Percentiles rank a stretch among this genome's conserved stretches.
These are phyloP conservation scores for Caenorhabditis becei DNA, from an alignment of 2,888 invertebrate genomes.

Conservation along the genomic window DNA sequence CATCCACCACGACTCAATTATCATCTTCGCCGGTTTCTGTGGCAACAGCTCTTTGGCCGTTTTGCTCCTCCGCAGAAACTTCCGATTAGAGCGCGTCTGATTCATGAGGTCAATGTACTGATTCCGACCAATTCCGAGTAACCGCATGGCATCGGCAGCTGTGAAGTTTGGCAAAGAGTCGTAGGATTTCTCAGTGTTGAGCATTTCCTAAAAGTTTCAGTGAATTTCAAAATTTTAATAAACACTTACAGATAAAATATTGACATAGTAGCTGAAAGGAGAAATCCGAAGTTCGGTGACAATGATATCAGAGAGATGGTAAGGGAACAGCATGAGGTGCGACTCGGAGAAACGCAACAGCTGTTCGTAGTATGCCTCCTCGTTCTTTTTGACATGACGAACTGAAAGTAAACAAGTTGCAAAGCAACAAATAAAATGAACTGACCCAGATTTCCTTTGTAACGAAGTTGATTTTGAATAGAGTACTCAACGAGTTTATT, in stretches of 20 bases:
- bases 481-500: slow-evolving; percentile 89
- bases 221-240: slow-evolving; percentile 1
- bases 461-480: slow-evolving; percentile 92
- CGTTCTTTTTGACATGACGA: slow-evolving; percentile 89
- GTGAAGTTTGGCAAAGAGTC: slow-evolving; percentile 98
- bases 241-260: slow-evolving; percentile 87
- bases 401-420: too few relatives aligned
- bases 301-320: slow-evolving; percentile 94
- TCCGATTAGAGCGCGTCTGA: slow-evolving; percentile 85
- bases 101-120: slow-evolving; percentile 96
- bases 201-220: slow-evolving; percentile 85
- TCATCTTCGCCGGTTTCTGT: slow-evolving; percentile 87
- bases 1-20: slow-evolving; percentile 94
- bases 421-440: too few relatives aligned
- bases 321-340: slow-evolving; percentile 92
- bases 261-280: slow-evolving; percentile 94
- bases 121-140: slow-evolving; percentile 94
- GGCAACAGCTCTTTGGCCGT: slow-evolving; percentile 88
- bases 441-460: slow-evolving; percentile 90
- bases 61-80: slow-evolving; percentile 87
- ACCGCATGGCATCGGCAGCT: slow-evolving; percentile 93
- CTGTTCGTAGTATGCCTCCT: slow-evolving; percentile 93
- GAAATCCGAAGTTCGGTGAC: slow-evolving; percentile 94
- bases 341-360: slow-evolving; percentile 87
- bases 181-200: slow-evolving; percentile 94